Conservation (phyloP, 2,888 invertebrate species). For the Nemoura dubitans region DNA sequence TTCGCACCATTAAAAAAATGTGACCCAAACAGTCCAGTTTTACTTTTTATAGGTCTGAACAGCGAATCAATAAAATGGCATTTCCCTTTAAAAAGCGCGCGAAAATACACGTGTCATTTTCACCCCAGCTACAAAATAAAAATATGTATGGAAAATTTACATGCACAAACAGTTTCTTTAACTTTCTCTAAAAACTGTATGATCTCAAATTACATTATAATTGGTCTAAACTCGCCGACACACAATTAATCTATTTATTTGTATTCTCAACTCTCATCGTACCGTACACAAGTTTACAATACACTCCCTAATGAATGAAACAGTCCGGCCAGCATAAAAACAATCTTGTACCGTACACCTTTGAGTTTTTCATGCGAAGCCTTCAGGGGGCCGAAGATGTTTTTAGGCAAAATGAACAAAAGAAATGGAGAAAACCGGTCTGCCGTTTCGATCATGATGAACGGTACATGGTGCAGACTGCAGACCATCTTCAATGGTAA, state of each 20-base stretch:
- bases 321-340: neutral
- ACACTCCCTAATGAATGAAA: neutral
- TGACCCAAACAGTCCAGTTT: neutral
- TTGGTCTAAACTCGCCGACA: too few species aligned
- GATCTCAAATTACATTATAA: too few species aligned
- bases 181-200: too few species aligned
- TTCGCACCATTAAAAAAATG: neutral
- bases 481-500: neutral
- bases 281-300: neutral
- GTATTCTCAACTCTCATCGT: too few species aligned
- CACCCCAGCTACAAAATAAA: too few species aligned
- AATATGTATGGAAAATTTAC: too few species aligned
- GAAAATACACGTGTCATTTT: too few species aligned
- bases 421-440: neutral
- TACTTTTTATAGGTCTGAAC: too few species aligned
- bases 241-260: too few species aligned
- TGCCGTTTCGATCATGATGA: neutral
- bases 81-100: too few species aligned
- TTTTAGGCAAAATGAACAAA: slow-evolving; percentile 19
- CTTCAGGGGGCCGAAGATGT: neutral
- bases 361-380: neutral
- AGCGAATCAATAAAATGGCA: too few species aligned
- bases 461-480: slow-evolving; percentile 16
- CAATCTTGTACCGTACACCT: neutral
- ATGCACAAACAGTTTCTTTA: too few species aligned